These are phyloP conservation scores for Panagrolaimus sp. DNA, from an alignment of 1,140 invertebrate genomes.

Conservation along the genomic window DNA sequence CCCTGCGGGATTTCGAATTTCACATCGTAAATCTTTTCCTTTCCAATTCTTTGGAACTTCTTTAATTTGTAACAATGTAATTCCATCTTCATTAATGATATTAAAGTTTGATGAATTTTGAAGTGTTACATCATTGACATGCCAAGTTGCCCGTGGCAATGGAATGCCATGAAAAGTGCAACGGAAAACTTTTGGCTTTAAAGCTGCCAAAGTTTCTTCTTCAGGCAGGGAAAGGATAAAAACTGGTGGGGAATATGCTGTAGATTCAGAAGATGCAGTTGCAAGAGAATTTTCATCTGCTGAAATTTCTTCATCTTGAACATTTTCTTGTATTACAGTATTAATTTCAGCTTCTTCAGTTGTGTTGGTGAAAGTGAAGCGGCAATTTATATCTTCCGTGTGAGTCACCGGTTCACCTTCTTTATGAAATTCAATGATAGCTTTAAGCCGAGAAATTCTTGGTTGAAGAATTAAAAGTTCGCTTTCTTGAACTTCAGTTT, in stretches of 20 bases:
- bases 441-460: neutral
- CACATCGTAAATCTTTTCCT: neutral
- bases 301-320: constrained; percentile 6
- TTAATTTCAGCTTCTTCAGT: neutral
- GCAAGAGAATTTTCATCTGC: constrained; percentile 6
- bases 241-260: neutral
- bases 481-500: neutral
- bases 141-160: neutral
- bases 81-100: constrained; percentile 9
- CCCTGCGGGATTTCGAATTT: constrained; percentile 11
- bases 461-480: neutral
- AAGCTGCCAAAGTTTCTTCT: neutral
- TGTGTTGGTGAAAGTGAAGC: neutral
- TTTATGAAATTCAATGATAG: constrained; percentile 11
- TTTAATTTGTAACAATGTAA: neutral
- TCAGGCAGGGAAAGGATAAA: neutral
- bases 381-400: neutral
- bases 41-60: neutral
- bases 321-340: neutral
- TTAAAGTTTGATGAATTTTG: neutral
- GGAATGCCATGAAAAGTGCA: constrained; percentile 12
- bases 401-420: neutral
- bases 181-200: neutral
- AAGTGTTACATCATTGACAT: neutral
- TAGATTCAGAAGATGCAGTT: neutral